phyloP scores from a whole-genome alignment of 2,888 invertebrate genomes.

The Caenorhabditis doughertyi region DNA sequence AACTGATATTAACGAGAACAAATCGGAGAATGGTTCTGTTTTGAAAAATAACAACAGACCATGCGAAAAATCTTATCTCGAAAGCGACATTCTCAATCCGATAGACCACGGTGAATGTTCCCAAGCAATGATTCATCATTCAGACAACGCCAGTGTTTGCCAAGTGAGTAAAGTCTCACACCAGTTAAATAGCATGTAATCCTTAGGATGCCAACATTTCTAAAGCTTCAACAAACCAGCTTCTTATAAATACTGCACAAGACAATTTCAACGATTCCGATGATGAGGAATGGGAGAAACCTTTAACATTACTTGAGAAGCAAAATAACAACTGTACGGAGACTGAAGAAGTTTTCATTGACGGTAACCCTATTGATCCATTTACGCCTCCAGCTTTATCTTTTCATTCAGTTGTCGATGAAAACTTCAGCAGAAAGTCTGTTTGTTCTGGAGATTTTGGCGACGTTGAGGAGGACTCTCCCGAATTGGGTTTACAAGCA shows the following conservation, averaged over 20 bases:
- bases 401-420: background rate
- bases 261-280: constrained; percentile 11
- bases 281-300: background rate
- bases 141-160: background rate
- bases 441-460: constrained; percentile 6
- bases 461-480: background rate
- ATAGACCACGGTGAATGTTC: background rate
- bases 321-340: too few species aligned
- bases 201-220: constrained; percentile 6
- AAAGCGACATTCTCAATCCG: background rate
- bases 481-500: background rate
- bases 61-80: background rate
- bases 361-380: background rate
- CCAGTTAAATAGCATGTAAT: too few species aligned
- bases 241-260: background rate
- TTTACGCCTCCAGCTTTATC: background rate
- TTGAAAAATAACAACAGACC: background rate
- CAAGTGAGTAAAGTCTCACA: too few species aligned
- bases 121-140: background rate
- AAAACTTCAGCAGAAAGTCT: constrained; percentile 1
- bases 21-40: background rate
- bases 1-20: too few species aligned
- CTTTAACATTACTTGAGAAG: too few species aligned
- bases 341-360: background rate
- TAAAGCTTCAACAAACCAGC: background rate